Conservation (phyloP, 2,888 invertebrate species). For the Agonopterix subpropinquella region DNA sequence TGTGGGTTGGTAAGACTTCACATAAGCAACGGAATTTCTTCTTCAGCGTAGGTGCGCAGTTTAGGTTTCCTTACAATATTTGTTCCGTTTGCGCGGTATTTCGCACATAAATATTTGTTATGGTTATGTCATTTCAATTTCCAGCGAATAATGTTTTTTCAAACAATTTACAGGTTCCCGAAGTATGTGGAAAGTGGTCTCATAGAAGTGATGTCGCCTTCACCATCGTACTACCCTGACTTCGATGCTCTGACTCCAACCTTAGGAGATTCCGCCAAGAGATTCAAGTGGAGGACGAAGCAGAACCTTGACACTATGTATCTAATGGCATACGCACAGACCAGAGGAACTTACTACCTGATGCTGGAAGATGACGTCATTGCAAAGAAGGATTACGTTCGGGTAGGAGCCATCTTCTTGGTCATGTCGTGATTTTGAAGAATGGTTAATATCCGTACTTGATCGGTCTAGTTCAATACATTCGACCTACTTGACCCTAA, state of each 20-base stretch:
- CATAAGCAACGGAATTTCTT: too few relatives aligned
- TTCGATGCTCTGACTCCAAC: constrained; percentile 84
- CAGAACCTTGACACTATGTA: constrained; percentile 96
- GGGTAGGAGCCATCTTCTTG: constrained; percentile 78
- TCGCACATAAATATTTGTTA: too few relatives aligned
- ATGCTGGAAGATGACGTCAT: constrained; percentile 97
- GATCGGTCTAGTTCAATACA: not conserved
- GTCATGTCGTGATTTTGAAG: not conserved
- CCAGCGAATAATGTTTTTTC: too few relatives aligned
- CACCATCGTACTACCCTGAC: constrained; percentile 91
- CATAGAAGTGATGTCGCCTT: constrained; percentile 92
- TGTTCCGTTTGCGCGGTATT: too few relatives aligned
- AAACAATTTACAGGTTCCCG: constrained; percentile 77
- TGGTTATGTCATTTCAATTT: too few relatives aligned
- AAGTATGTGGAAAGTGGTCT: constrained; percentile 85
- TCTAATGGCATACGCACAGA: constrained; percentile 94
- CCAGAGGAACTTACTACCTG: constrained; percentile 91
- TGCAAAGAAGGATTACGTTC: constrained; percentile 88
- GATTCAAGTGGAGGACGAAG: constrained; percentile 94
- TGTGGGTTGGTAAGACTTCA: too few relatives aligned
- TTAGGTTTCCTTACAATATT: too few relatives aligned
- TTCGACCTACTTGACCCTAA: too few relatives aligned
- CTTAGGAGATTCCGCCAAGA: constrained; percentile 89
- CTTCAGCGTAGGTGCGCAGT: too few relatives aligned
- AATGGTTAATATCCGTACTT: not conserved